Evolutionary conservation across 2,113 vertebrate species (phyloP).

Genomic region (Ceyx melanurus): DNA sequence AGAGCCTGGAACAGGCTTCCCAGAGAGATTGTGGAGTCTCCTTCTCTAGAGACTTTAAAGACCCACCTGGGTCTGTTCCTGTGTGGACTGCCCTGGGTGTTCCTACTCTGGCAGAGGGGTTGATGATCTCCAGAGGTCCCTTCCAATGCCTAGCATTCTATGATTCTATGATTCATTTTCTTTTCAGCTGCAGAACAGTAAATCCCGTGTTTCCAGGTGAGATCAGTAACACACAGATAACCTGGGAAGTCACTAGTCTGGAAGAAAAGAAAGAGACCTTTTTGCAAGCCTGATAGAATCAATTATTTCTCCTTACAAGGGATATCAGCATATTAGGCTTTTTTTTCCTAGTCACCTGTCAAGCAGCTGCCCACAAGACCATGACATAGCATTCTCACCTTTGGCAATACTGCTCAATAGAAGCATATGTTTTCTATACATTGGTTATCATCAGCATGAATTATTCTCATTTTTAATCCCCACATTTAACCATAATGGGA

Average conservation of each 20-base stretch:
- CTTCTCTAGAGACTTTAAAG: too few relatives aligned
- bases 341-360: not conserved
- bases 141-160: too few relatives aligned
- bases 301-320: not conserved
- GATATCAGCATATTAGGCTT: not conserved
- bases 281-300: not conserved
- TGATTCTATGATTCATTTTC: too few relatives aligned
- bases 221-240: not conserved
- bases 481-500: not conserved
- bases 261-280: not conserved
- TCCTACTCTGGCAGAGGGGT: too few relatives aligned
- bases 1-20: too few relatives aligned
- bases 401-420: not conserved
- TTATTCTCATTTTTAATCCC: not conserved
- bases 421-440: not conserved
- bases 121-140: too few relatives aligned
- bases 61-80: too few relatives aligned
- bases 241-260: not conserved
- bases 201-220: not conserved
- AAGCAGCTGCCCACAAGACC: not conserved
- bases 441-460: not conserved
- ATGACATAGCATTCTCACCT: not conserved
- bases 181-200: not conserved
- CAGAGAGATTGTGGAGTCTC: too few relatives aligned
- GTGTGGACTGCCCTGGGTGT: too few relatives aligned